A percentile compares a stretch with the other conserved stretches of the same genome.
Conservation (phyloP, 2,113 vertebrate species). For the Labrus mixtus region DNA sequence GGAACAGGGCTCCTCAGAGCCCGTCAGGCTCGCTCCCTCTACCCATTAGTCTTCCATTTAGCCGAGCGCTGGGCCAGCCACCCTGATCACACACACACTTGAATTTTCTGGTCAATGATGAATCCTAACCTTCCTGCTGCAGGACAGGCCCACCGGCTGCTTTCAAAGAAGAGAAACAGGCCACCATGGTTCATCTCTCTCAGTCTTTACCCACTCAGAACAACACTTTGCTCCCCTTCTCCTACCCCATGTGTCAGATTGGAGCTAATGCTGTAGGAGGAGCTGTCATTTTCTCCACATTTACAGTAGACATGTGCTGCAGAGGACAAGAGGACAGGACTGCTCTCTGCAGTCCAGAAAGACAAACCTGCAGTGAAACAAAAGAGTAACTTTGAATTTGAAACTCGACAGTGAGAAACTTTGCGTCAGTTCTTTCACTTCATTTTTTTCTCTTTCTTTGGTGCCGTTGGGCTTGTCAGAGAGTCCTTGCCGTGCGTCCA, state of each 20-base stretch:
- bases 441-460: constrained; percentile 28
- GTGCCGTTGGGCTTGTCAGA: constrained; percentile 8
- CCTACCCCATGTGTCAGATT: constrained; percentile 50
- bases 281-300: constrained; percentile 58
- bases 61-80: constrained; percentile 70
- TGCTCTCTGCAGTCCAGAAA: neutral
- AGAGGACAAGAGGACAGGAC: constrained; percentile 15
- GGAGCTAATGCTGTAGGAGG: constrained; percentile 48
- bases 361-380: constrained; percentile 1
- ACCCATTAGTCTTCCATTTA: constrained; percentile 82
- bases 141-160: constrained; percentile 50
- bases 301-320: constrained; percentile 28
- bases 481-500: constrained; percentile 14
- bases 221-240: constrained; percentile 53
- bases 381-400: constrained; percentile 16
- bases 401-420: constrained; percentile 25
- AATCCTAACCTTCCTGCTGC: constrained; percentile 59
- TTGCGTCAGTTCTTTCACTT: constrained; percentile 27
- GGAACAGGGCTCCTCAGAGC: constrained; percentile 77
- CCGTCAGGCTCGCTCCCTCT: constrained; percentile 76
- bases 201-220: constrained; percentile 64
- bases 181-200: constrained; percentile 63
- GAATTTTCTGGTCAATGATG: constrained; percentile 77
- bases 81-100: constrained; percentile 67
- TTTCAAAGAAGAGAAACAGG: constrained; percentile 57